These are phyloP conservation scores for Lapara coniferarum DNA, from an alignment of 2,888 invertebrate species.

Conservation along the genomic window DNA sequence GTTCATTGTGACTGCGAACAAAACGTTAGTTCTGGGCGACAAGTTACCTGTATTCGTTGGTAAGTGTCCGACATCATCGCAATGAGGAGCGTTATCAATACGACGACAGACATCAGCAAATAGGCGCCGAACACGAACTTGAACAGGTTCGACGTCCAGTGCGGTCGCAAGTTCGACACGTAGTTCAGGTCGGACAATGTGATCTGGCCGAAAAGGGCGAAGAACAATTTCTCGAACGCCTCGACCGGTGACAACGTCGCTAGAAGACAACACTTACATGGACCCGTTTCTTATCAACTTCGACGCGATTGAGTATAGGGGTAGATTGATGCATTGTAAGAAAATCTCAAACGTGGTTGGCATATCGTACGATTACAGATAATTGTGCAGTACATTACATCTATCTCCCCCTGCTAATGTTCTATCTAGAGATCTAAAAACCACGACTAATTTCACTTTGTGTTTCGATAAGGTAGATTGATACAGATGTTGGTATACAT, in stretches of 20 bases:
- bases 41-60: conserved; percentile 97
- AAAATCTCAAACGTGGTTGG: conserved; percentile 15
- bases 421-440: conserved; percentile 51
- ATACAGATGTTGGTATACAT: conserved; percentile 42
- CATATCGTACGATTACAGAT: conserved; percentile 4
- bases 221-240: conserved; percentile 98
- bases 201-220: conserved; percentile 98
- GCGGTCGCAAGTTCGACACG: conserved; percentile 87
- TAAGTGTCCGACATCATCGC: conserved; percentile 99
- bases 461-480: conserved; percentile 64
- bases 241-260: conserved; percentile 94
- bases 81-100: conserved; percentile 99
- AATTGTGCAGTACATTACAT: conserved; percentile 40
- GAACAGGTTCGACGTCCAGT: conserved; percentile 94
- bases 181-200: conserved; percentile 93
- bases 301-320: conserved; percentile 42
- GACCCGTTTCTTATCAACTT: conserved; percentile 63
- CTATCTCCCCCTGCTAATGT: conserved; percentile 58
- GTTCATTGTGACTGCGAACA: conserved; percentile 94
- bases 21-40: conserved; percentile 63
- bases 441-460: conserved; percentile 60
- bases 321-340: conserved; percentile 62
- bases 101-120: conserved; percentile 98
- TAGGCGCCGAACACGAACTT: conserved; percentile 97
- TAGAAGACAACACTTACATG: conserved; percentile 83